These are phyloP conservation scores for Acanthoscelides obtectus DNA, from an alignment of 2,888 invertebrate species.

Conservation along the genomic window DNA sequence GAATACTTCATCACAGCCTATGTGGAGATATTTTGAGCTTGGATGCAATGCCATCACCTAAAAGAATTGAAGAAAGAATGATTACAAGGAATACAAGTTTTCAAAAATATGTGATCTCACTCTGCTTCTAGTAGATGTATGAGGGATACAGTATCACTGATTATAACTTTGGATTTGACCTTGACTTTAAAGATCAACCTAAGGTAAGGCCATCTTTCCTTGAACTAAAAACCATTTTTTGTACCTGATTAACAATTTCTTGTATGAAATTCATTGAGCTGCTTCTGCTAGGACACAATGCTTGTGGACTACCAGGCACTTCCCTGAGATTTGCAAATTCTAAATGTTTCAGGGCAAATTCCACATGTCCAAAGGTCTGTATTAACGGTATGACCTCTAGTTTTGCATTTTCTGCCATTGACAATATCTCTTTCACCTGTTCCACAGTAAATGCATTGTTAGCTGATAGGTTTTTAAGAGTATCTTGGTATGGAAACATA, in stretches of 20 bases:
- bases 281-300: slow-evolving; percentile 66
- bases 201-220: not conserved
- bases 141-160: too few species aligned
- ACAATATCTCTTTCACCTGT: slow-evolving; percentile 56
- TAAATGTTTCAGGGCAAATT: slow-evolving; percentile 67
- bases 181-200: too few species aligned
- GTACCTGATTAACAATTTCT: slow-evolving; percentile 67
- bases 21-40: slow-evolving; percentile 55
- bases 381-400: slow-evolving; percentile 69
- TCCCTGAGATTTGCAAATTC: slow-evolving; percentile 61
- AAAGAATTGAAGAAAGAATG: too few species aligned
- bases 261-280: slow-evolving; percentile 58
- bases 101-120: too few species aligned
- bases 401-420: slow-evolving; percentile 52
- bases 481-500: slow-evolving; percentile 70
- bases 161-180: too few species aligned
- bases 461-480: slow-evolving; percentile 52
- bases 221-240: slow-evolving; percentile 10
- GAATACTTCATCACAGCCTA: slow-evolving; percentile 72
- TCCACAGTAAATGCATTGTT: slow-evolving; percentile 57
- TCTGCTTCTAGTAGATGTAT: too few species aligned
- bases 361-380: slow-evolving; percentile 84
- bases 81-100: too few species aligned
- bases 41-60: slow-evolving; percentile 42
- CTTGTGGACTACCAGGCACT: slow-evolving; percentile 62